phyloP scores from a whole-genome alignment of 2,888 invertebrate genomes.

The Saturnia japonica region DNA sequence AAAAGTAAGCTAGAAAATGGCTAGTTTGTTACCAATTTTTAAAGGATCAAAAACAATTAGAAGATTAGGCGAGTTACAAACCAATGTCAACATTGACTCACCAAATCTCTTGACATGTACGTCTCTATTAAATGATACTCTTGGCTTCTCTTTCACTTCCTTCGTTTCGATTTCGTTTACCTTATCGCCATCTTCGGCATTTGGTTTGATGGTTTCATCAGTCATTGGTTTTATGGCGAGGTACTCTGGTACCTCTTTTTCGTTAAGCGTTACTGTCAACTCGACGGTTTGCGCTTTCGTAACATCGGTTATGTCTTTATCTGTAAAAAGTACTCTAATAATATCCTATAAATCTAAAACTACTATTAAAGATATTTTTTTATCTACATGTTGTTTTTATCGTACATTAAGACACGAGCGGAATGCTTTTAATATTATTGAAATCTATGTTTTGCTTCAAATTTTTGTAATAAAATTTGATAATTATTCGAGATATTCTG shows the following conservation, averaged over 20 bases:
- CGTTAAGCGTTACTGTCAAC: slow-evolving; percentile 49
- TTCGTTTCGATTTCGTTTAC: slow-evolving; percentile 58
- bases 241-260: slow-evolving; percentile 70
- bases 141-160: slow-evolving; percentile 76
- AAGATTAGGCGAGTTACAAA: slow-evolving; percentile 16
- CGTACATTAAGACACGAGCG: neutral
- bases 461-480: neutral
- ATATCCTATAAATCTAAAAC: slow-evolving; percentile 23
- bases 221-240: slow-evolving; percentile 69
- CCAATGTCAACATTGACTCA: slow-evolving; percentile 71
- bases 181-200: slow-evolving; percentile 67
- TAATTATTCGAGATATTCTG: neutral
- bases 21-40: neutral
- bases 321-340: slow-evolving; percentile 54
- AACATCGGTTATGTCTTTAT: slow-evolving; percentile 60
- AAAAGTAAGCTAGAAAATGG: neutral
- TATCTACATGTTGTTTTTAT: neutral
- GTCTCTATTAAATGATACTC: slow-evolving; percentile 95
- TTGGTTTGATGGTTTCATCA: slow-evolving; percentile 70
- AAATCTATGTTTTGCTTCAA: neutral
- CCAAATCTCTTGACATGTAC: slow-evolving; percentile 95
- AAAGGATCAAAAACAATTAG: slow-evolving; percentile 17
- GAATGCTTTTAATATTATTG: neutral
- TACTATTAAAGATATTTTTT: neutral
- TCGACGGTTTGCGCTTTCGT: slow-evolving; percentile 58